A percentile compares a stretch with the other conserved stretches of the same genome.
phyloP scores from a whole-genome alignment of 2,888 invertebrate species.

The Timandra comae region DNA sequence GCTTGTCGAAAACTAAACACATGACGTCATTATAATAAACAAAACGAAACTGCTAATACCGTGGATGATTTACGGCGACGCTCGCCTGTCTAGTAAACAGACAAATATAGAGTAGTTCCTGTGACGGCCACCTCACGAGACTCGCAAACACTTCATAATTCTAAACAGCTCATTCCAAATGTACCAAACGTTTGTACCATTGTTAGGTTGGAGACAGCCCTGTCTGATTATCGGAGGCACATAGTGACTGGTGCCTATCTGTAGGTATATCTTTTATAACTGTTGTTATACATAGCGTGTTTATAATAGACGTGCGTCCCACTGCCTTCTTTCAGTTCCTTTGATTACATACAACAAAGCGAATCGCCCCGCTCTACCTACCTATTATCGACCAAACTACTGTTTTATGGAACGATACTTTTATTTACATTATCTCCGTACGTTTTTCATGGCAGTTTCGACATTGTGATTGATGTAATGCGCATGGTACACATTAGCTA shows the following conservation, averaged over 20 bases:
- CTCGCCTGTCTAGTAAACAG: slow-evolving; percentile 6
- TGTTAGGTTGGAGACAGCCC: not conserved
- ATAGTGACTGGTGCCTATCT: not conserved
- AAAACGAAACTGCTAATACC: slow-evolving; percentile 24
- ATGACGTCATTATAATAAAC: slow-evolving; percentile 30
- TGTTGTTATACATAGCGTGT: slow-evolving; percentile 3
- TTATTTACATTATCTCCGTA: no score
- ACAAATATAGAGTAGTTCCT: not conserved
- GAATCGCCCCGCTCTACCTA: not conserved
- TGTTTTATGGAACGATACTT: not conserved
- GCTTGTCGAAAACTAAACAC: slow-evolving; percentile 21
- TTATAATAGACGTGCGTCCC: slow-evolving; percentile 1
- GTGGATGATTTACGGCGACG: slow-evolving; percentile 25
- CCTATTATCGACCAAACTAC: not conserved
- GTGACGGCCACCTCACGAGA: no score
- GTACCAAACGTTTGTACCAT: not conserved
- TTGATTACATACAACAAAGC: slow-evolving; percentile 2
- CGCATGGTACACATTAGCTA: no score
- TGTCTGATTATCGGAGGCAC: slow-evolving; percentile 1
- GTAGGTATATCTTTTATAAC: slow-evolving; percentile 4
- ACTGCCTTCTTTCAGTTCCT: slow-evolving; percentile 5
- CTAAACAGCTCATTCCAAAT: no score
- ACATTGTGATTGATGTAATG: not conserved
- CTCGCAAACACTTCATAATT: no score
- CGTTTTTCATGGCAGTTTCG: not conserved